Evolutionary conservation across 2,888 invertebrate species (phyloP), one percentile per base, ranked within the genome.

Genomic region (Campoplex nolae): DNA sequence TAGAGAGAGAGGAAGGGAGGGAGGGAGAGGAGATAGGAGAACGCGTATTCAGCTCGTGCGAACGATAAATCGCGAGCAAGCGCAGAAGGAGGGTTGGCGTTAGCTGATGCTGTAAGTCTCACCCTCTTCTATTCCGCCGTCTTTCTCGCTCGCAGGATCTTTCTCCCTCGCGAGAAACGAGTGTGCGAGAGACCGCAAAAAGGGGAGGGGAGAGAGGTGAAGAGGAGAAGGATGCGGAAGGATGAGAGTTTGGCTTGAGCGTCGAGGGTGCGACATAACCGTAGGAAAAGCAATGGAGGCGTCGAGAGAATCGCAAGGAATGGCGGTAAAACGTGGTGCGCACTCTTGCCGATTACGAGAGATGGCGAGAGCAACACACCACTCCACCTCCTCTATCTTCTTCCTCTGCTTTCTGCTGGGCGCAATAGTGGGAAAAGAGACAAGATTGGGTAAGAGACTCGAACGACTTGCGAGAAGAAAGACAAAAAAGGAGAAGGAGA

Each of bases 371-470:
- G 78, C 56, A 35, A 65, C 77, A 45, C 45, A 32, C 35, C 62
- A 32, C 45, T 42, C 35, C 62, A 32, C 32, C 62, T 71, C 54
- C 71, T 42, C 32, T 65, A 58, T 73, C 74, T 70, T 32, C 79
- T 45, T 48, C 28, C 62, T 48, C n/a, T 51, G 23, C 45, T 85
- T 83, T 84, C 80, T 82, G 83, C 23, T 23, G 23, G 23, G 23
- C 23, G 77, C 81, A 67, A 89, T 88, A 88, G 89, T 88, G 89
- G 89, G 88, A 88, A 89, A 89, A 89, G 88, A 86, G 85, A 73
- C 88, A 88, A 88, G 89, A 89, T 89, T 89, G 88, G 85, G 75
- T 81, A 32, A 38, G 87, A 85, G 83, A 58, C 83, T 70, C 58
- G 75, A 45, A 56, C 32, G 45, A 65, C 82, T 76, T 18, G 77